These are phyloP conservation scores for Isurus oxyrinchus DNA, from an alignment of 2,113 vertebrate genomes.

Conservation along the genomic window DNA sequence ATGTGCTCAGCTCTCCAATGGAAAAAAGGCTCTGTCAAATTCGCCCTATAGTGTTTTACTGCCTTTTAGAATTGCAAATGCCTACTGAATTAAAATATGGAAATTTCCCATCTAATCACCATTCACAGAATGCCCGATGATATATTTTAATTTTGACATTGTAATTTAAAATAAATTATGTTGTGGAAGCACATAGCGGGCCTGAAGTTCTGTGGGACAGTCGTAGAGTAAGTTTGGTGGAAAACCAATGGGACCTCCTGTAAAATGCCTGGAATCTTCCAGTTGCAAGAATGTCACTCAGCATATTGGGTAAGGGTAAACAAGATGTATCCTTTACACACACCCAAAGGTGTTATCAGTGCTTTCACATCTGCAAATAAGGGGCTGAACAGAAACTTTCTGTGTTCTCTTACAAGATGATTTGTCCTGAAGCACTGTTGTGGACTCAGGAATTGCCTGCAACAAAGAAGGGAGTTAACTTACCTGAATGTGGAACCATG, in stretches of 20 bases:
- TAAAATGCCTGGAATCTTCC: background rate
- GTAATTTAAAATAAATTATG: background rate
- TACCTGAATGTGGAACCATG: background rate
- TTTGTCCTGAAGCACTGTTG: background rate
- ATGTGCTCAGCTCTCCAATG: background rate
- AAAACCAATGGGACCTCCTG: background rate
- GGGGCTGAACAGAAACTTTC: background rate
- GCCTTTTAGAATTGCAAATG: too few relatives aligned
- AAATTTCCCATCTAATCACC: background rate
- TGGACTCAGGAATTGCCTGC: background rate
- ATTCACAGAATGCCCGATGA: background rate
- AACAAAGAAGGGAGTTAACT: background rate
- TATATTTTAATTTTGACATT: background rate
- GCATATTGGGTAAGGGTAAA: background rate
- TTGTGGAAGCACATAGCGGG: too few relatives aligned
- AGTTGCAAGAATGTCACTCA: background rate
- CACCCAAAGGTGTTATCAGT: background rate
- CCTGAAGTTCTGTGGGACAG: too few relatives aligned
- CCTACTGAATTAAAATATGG: background rate
- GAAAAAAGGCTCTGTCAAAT: background rate
- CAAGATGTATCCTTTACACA: background rate
- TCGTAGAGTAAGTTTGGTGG: background rate
- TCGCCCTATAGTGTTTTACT: background rate
- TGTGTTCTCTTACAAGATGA: background rate
- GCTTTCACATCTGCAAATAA: background rate